Evolutionary conservation across 2,797 vertebrate genomes (phyloP), one percentile per base, ranked within the genome.

Genomic region (Scolopax rusticola): DNA sequence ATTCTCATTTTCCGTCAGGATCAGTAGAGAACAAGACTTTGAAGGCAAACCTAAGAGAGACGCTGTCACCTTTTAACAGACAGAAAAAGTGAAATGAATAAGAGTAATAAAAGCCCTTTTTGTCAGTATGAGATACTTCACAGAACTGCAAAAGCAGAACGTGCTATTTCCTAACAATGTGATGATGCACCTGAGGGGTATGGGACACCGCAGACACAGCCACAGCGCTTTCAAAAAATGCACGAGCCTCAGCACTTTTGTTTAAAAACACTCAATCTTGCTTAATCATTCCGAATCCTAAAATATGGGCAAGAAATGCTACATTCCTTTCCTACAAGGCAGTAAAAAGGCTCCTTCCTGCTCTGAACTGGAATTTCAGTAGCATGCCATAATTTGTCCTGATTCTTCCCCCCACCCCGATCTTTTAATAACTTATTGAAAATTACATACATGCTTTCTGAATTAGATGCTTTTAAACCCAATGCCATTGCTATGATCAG

Each of bases 1-100:
- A 9, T 97, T 98, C 95, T 99, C 99, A 10, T 98, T 99, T 97
- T 99, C 99, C 0, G 99, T 99, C 97, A 99, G 98, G 59, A 99
- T 98, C 96, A 99, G 98, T 53, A 99, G 98, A 38, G 99, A 99
- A 94, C 98, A 98, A 5, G 98, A 98, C 85, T 98, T 99, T 18
- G 98, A 98, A 92, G 99, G 98, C 2, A 98, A 98, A 94, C 98
- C 98, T 97, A 99, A 97, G 97, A 99, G 98, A 33, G 99, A 99
- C 15, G 99, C 98, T 6, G 99, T 99, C 97, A 99, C 99, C 99
- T 99, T 96, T 81, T 97, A 76, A 96, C 10, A 95, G 89, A 82
- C 20, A 95, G 61, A 97, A 56, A 93, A 87, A 90, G 56, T 14
- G 18, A 77, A 95, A 97, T 92, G 80, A 96, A 2, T 41, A 85